Evolutionary conservation across 2,888 invertebrate species (phyloP), one percentile per base, ranked within the genome.

Genomic region (Mythimna ferrago): DNA sequence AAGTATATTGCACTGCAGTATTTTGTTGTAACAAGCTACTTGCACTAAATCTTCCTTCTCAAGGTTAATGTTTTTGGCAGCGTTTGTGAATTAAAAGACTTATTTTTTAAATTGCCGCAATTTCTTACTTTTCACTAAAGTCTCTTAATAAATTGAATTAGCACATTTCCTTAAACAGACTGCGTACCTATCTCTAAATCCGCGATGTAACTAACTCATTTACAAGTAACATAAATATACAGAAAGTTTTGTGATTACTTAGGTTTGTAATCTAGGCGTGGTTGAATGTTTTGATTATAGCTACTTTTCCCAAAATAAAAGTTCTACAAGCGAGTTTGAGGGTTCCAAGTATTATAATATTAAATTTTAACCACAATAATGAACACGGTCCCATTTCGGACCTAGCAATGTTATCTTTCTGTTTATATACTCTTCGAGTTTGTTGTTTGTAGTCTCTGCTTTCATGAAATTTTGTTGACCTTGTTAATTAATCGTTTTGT

Each of bases 401-500:
- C 89, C 86, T 84, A 80, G 88, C 87, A 82, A 86, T 90, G 87
- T 91, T 92, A 91, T 92, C 92, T 90, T 88, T 88, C 87, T 87
- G 88, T 89, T 90, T 88, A 87, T 48, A 1, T 89, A 84, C 84
- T 86, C 87, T 86, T 86, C 69, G 86, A 87, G 89, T 88, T 91
- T 87, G 88, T 89, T 88, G 88, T 86, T 87, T 86, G 85, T 86
- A 76, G 90, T 91, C 89, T 89, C 88, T 89, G 90, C 91, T 89
- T 91, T 92, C 86, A 88, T 86, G 89, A 90, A 92, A 93, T 92
- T 92, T 92, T 93, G 94, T 94, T 93, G 91, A 93, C 92, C 91
- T 92, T 93, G 92, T 92, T 95, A 94, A 95, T 95, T 94, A 94
- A 93, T 93, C 93, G 92, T 93, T 94, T 94, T 92, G 92, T 93